phyloP scores from a whole-genome alignment of 2,888 invertebrate genomes.

The Hipparchia semele region DNA sequence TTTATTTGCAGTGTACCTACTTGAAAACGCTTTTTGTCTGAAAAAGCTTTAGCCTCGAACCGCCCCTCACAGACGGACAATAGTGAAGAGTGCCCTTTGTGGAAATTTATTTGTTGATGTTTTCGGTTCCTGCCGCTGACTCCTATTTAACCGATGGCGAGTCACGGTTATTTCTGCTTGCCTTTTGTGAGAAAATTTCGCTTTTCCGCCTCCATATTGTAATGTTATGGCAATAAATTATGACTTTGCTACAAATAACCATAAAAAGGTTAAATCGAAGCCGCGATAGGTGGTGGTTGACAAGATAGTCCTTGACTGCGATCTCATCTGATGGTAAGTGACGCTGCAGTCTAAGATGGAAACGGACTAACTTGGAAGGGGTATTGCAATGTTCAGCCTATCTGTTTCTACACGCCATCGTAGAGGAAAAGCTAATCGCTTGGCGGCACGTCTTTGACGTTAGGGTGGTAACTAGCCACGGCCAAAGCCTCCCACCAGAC shows the following conservation, averaged over 20 bases:
- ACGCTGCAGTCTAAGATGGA: too few species aligned
- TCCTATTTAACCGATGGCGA: slow-evolving; percentile 41
- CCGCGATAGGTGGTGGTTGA: too few species aligned
- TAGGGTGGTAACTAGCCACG: too few species aligned
- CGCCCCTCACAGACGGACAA: slow-evolving; percentile 41
- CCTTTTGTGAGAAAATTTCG: slow-evolving; percentile 42
- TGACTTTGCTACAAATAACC: background rate
- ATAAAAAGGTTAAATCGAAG: too few species aligned
- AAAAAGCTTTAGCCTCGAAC: slow-evolving; percentile 19
- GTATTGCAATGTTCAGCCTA: too few species aligned
- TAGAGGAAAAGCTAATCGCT: too few species aligned
- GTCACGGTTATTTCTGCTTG: slow-evolving; percentile 40
- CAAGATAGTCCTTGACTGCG: too few species aligned
- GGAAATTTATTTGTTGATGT: slow-evolving; percentile 49
- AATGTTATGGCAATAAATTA: slow-evolving; percentile 17
- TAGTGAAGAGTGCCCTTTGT: slow-evolving; percentile 47
- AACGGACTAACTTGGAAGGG: too few species aligned
- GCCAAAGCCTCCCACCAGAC: too few species aligned
- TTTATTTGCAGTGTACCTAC: background rate
- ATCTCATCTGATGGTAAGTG: too few species aligned
- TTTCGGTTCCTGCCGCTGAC: slow-evolving; percentile 47
- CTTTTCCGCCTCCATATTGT: slow-evolving; percentile 38
- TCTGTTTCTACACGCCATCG: too few species aligned
- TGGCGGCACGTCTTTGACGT: too few species aligned
- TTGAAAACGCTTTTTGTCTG: slow-evolving; percentile 19